Conservation (phyloP, 2,888 invertebrate species). For the Sphinx pinastri region DNA sequence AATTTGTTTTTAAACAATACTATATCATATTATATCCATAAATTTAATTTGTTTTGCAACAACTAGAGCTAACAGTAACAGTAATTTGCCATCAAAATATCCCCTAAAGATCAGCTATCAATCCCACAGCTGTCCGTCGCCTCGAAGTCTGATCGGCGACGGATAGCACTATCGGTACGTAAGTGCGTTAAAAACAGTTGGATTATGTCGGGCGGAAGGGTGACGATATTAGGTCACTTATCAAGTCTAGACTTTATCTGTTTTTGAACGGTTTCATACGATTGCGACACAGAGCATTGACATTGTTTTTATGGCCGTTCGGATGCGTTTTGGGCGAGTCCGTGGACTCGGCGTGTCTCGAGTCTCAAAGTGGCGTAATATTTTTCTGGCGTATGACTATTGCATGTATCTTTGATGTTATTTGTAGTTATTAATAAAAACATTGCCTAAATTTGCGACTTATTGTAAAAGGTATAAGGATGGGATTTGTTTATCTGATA, state of each 20-base stretch:
- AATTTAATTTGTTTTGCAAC: no score
- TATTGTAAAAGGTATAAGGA: no score
- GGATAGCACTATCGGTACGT: neutral
- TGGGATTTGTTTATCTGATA: no score
- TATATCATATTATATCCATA: no score
- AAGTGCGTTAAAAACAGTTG: constrained; percentile 5
- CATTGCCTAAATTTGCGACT: no score
- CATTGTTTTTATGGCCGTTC: constrained; percentile 27
- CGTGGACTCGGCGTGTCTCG: neutral
- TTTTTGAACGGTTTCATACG: constrained; percentile 44
- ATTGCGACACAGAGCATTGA: constrained; percentile 38
- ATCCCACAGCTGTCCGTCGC: neutral
- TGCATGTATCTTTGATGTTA: neutral
- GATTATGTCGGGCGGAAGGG: constrained; percentile 39
- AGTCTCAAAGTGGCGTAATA: neutral
- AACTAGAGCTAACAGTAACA: no score
- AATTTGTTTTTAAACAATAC: no score
- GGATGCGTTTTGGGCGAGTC: neutral
- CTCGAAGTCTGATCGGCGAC: neutral
- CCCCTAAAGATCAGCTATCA: neutral
- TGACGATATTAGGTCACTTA: constrained; percentile 47
- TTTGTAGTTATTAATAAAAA: no score
- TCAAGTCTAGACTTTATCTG: constrained; percentile 46
- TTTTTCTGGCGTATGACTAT: neutral
- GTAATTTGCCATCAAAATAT: no score